Evolutionary conservation across 2,113 vertebrate species (phyloP).

Genomic region (Ameiurus melas): DNA sequence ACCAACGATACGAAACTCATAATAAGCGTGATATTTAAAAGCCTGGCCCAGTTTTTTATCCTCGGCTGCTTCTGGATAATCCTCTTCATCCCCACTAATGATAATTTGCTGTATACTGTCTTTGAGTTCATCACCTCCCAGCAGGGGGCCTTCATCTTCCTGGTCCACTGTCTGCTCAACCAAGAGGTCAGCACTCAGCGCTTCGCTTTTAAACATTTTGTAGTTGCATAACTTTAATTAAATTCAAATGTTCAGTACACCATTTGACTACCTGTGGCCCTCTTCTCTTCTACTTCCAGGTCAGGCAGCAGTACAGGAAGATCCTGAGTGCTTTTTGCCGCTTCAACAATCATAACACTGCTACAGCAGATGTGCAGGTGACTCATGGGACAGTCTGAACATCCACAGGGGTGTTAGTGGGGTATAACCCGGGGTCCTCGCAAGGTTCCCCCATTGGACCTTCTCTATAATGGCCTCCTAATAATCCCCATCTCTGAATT

Average conservation of each 20-base stretch:
- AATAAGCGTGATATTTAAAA: constrained; percentile 68
- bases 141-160: constrained; percentile 71
- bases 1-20: neutral
- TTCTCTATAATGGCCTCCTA: too few species aligned
- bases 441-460: too few species aligned
- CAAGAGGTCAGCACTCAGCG: constrained; percentile 62
- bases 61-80: constrained; percentile 66
- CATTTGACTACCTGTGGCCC: too few species aligned
- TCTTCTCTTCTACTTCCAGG: neutral
- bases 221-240: too few species aligned
- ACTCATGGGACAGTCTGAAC: too few species aligned
- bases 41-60: constrained; percentile 69
- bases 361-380: too few species aligned
- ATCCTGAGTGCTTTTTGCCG: neutral
- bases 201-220: too few species aligned
- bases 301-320: neutral
- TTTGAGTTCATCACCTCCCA: constrained; percentile 69
- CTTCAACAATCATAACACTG: neutral
- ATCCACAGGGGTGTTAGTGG: too few species aligned
- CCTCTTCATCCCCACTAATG: neutral
- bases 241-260: too few species aligned
- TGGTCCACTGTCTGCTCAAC: constrained; percentile 72
- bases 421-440: too few species aligned
- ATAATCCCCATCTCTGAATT: too few species aligned
- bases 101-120: constrained; percentile 55